Evolutionary conservation across 1,140 invertebrate genomes (phyloP).

Genomic region (Ostrea edulis): DNA sequence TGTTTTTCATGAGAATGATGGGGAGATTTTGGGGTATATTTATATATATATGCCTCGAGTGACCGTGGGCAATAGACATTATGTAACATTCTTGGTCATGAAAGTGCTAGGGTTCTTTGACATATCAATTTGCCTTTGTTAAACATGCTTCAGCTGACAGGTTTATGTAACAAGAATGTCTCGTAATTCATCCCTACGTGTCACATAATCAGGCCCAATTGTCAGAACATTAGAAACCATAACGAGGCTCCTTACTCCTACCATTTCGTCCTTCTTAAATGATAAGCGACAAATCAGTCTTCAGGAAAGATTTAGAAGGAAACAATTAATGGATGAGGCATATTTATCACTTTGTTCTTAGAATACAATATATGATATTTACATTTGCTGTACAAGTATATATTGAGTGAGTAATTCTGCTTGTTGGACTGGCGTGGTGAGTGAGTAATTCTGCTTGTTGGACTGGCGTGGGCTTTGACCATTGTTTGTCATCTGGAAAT

Average conservation of each 20-base stretch:
- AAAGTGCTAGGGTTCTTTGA: background rate
- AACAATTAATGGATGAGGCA: too few relatives aligned
- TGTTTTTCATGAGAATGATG: background rate
- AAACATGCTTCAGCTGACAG: conserved; percentile 18
- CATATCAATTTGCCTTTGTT: conserved; percentile 30
- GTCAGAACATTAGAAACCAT: conserved; percentile 12
- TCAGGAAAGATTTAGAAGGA: too few relatives aligned
- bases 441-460: too few relatives aligned
- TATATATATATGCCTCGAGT: background rate
- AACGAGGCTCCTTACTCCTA: background rate
- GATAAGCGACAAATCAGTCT: too few relatives aligned
- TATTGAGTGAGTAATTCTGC: too few relatives aligned
- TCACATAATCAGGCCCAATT: conserved; percentile 20
- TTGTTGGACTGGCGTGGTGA: too few relatives aligned
- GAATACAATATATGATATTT: too few relatives aligned
- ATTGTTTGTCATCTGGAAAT: too few relatives aligned
- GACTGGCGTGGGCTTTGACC: too few relatives aligned
- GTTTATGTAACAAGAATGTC: conserved; percentile 23
- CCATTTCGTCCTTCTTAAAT: too few relatives aligned
- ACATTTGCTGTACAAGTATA: too few relatives aligned
- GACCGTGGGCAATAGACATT: conserved; percentile 13
- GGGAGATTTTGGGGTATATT: conserved; percentile 13
- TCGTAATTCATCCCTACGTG: background rate
- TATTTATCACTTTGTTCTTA: too few relatives aligned
- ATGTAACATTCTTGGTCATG: background rate